phyloP scores from a whole-genome alignment of 2,888 invertebrate genomes.

The Hymenopus coronatus region DNA sequence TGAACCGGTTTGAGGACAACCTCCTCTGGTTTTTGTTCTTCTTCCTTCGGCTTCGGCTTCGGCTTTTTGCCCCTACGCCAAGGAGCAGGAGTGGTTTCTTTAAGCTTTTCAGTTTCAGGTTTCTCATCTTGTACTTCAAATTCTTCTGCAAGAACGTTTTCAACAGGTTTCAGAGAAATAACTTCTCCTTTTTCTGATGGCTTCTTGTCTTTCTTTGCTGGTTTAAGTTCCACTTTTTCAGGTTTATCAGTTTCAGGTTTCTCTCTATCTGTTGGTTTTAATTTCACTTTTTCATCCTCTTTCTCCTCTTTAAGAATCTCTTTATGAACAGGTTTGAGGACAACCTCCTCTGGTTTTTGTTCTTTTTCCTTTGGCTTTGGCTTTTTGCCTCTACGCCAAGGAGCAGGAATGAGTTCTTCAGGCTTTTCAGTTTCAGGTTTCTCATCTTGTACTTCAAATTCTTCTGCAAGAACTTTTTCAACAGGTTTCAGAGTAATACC shows the following conservation, averaged over 20 bases:
- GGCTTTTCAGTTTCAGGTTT: conserved; percentile 36
- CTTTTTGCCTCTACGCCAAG: conserved; percentile 40
- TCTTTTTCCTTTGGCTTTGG: conserved; percentile 30
- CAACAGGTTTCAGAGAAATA: conserved; percentile 35
- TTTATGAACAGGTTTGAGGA: conserved; percentile 20
- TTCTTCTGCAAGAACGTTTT: conserved; percentile 5
- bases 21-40: conserved; percentile 27
- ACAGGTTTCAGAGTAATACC: conserved; percentile 42
- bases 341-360: conserved; percentile 38
- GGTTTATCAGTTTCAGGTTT: neutral
- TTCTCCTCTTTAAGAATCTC: conserved; percentile 24
- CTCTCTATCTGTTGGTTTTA: conserved; percentile 39
- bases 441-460: conserved; percentile 33
- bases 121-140: conserved; percentile 38
- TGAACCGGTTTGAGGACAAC: conserved; percentile 12
- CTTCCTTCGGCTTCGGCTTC: neutral
- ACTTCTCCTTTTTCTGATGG: conserved; percentile 29
- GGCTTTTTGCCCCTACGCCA: conserved; percentile 30
- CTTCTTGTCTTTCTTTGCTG: conserved; percentile 21
- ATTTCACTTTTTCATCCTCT: conserved; percentile 38
- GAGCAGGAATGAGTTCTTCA: conserved; percentile 34
- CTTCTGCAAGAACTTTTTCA: neutral
- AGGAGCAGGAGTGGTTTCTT: conserved; percentile 42
- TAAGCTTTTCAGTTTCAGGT: conserved; percentile 12
- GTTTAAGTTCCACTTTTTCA: conserved; percentile 34